phyloP scores from a whole-genome alignment of 2,888 invertebrate genomes.

The Electrophaes corylata region DNA sequence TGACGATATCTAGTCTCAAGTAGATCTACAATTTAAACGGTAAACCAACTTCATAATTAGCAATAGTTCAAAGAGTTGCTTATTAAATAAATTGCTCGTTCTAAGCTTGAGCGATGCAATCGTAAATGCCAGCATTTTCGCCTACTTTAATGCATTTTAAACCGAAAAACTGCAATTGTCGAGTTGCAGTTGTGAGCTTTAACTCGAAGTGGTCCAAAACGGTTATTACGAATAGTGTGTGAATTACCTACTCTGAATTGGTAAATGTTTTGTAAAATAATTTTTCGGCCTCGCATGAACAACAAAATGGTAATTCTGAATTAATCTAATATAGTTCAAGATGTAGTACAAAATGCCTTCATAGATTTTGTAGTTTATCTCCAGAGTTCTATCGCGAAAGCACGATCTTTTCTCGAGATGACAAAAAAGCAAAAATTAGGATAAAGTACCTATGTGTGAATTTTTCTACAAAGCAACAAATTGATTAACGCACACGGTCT shows the following conservation, averaged over 20 bases:
- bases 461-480: too few relatives aligned
- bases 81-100: conserved; percentile 15
- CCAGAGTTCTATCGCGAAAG: too few relatives aligned
- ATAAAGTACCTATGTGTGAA: too few relatives aligned
- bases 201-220: conserved; percentile 1
- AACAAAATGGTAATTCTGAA: too few relatives aligned
- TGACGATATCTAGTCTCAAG: background rate
- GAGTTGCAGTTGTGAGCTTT: background rate
- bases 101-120: conserved; percentile 1
- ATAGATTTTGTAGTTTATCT: too few relatives aligned
- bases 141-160: conserved; percentile 8
- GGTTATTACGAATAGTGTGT: conserved; percentile 15
- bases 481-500: too few relatives aligned
- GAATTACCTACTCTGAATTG: background rate
- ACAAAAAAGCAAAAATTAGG: too few relatives aligned
- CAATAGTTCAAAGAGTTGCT: background rate
- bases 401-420: too few relatives aligned
- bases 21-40: background rate
- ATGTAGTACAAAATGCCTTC: too few relatives aligned
- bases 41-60: conserved; percentile 8
- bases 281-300: background rate
- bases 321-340: too few relatives aligned
- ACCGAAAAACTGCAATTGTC: conserved; percentile 20
- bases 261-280: background rate
- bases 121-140: conserved; percentile 12